phyloP scores from a whole-genome alignment of 35 echinoderm and acorn worm genomes.

The Chiridota heheva region DNA sequence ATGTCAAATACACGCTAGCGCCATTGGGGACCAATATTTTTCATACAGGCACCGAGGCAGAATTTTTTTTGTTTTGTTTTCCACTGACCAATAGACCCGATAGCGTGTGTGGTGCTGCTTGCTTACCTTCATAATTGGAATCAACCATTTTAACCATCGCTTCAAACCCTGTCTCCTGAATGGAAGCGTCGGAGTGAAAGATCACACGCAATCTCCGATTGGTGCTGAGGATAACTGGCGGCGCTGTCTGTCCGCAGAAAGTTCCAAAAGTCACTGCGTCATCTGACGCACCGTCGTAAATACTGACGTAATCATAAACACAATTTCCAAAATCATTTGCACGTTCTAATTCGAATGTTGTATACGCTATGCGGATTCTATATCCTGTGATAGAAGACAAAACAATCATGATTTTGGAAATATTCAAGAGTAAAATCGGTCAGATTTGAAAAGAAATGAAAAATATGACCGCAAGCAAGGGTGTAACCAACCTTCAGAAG shows the following conservation, averaged over 20 bases:
- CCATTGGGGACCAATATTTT: too few relatives aligned
- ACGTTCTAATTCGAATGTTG: conserved; percentile 50
- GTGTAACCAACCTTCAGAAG: too few relatives aligned
- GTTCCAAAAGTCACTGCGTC: conserved; percentile 34
- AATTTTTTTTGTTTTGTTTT: too few relatives aligned
- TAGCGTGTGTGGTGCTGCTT: too few relatives aligned
- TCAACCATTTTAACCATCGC: conserved; percentile 41
- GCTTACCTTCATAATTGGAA: conserved; percentile 57
- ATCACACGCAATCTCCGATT: conserved; percentile 21
- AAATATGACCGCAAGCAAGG: too few relatives aligned
- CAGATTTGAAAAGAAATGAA: too few relatives aligned
- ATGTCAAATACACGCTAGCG: too few relatives aligned
- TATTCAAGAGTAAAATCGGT: too few relatives aligned
- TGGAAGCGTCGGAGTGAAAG: conserved; percentile 57
- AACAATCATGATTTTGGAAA: too few relatives aligned
- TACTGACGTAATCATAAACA: conserved; percentile 54
- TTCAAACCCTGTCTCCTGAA: conserved; percentile 64
- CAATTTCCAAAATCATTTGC: conserved; percentile 37
- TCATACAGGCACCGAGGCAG: too few relatives aligned
- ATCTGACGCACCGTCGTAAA: conserved; percentile 60
- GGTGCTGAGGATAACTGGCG: conserved; percentile 49
- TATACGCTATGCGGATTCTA: conserved; percentile 30
- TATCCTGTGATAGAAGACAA: background rate
- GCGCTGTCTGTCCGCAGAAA: conserved; percentile 52
- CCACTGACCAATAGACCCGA: too few relatives aligned